Evolutionary conservation across 2,113 vertebrate genomes (phyloP), one percentile per base, ranked within the genome.

Genomic region (Seriola rivoliana): DNA sequence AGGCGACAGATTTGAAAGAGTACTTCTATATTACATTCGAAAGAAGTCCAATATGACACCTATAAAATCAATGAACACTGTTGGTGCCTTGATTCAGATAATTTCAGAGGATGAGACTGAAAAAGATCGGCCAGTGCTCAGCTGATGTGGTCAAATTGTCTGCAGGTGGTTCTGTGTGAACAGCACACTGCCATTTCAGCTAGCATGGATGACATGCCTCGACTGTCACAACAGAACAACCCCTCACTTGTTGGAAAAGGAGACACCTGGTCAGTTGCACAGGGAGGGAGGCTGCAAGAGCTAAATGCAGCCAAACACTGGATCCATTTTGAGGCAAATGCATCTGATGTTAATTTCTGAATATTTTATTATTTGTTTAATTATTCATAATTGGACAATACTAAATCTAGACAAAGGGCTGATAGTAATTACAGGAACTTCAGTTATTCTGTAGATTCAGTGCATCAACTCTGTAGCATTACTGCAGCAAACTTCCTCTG

Each of bases 161-260:
- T 89, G 84, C 91, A 92, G 93, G 92, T 94, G 92, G 78, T 74
- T 91, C 8, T 69, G 71, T 75, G 65, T 34, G 85, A 89, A 90
- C 84, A 88, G 75, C 84, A 76, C 42, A 52, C 76, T 75, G 64
- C 62, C 63, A 73, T 58, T 84, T 88, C 54, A 67, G 42, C 80
- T 14, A 67, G 44, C 25, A 17, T 48, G 72, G 74, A 83, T 83
- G 60, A 84, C 48, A 88, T 76, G 64, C 23, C 44, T 76, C 64
- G 74, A 42, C 68, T 87, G 87, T 90, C 87, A 91, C 70, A 93
- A 92, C 81, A 86, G 42, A 82, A 72, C 87, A 81, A 52, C 84
- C 88, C 65, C 70, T 79, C 50, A 46, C 50, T 71, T 34, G n/a
- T 52, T 62, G 44, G 25, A 85, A 85, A 16, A 82, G 48, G 50